Conservation (phyloP, 2,113 vertebrate genomes). For the Machaerirhynchus nigripectus region DNA sequence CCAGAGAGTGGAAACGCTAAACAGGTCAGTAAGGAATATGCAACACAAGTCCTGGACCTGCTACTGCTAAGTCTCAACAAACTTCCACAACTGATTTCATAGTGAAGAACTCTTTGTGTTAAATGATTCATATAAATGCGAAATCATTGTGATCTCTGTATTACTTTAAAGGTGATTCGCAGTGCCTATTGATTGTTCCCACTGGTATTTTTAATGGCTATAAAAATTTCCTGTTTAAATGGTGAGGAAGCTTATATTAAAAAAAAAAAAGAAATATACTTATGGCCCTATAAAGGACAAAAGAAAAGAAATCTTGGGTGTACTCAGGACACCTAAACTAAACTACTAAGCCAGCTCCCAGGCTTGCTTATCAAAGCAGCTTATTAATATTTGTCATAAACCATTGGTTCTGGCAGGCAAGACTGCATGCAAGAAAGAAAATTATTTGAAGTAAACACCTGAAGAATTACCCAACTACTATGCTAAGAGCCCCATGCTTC, state of each 20-base stretch:
- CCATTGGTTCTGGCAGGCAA: background rate
- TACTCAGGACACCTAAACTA: background rate
- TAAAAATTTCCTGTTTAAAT: background rate
- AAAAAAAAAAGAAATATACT: background rate
- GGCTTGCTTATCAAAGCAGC: background rate
- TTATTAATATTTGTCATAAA: background rate
- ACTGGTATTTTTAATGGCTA: background rate
- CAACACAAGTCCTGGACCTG: background rate
- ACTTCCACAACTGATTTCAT: background rate
- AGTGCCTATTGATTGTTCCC: background rate
- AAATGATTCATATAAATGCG: background rate
- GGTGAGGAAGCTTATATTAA: background rate
- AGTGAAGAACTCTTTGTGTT: background rate
- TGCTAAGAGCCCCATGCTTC: background rate
- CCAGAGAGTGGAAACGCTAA: background rate
- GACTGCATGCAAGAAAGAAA: background rate
- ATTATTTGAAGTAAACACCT: background rate
- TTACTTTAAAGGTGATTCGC: background rate
- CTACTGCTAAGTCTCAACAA: background rate
- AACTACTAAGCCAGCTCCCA: background rate
- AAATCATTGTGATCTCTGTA: background rate
- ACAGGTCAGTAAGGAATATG: background rate
- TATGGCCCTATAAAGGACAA: background rate
- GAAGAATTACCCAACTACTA: background rate
- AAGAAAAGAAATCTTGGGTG: background rate